These are phyloP conservation scores for Molossus alvarezi DNA, from an alignment of 2,797 vertebrate species.

Conservation along the genomic window DNA sequence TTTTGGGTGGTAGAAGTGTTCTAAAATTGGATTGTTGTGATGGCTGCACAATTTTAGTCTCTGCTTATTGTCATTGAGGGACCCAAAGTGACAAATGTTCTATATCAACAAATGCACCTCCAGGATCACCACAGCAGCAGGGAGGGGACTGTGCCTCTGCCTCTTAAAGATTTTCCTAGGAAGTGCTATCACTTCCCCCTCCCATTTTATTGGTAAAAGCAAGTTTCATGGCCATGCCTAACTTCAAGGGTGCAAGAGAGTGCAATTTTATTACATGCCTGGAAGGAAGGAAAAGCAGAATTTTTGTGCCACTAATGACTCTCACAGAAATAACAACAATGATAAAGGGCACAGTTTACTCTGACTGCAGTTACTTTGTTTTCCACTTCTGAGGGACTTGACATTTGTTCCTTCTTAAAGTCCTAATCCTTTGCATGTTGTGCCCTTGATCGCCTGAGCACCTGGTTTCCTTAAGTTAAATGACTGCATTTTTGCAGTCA, in stretches of 20 bases:
- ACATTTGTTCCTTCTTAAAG: conserved; percentile 33
- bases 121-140: not conserved
- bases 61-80: conserved; percentile 45
- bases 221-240: not conserved
- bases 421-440: not conserved
- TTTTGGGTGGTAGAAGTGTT: not conserved
- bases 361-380: conserved; percentile 25
- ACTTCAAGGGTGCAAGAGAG: not conserved
- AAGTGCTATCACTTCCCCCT: not conserved
- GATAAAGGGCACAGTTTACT: not conserved
- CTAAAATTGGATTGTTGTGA: conserved; percentile 43
- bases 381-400: not conserved
- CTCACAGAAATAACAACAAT: conserved; percentile 21
- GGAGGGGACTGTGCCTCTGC: not conserved
- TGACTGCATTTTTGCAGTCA: not conserved
- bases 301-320: not conserved
- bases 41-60: not conserved
- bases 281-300: conserved; percentile 34
- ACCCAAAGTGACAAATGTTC: not conserved
- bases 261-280: not conserved
- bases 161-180: conserved; percentile 41
- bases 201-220: conserved; percentile 26
- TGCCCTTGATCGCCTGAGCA: not conserved
- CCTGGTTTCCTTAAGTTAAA: conserved; percentile 59
- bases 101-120: not conserved